Conservation (phyloP, 1,140 invertebrate genomes). For the Ectropis grisescens region DNA sequence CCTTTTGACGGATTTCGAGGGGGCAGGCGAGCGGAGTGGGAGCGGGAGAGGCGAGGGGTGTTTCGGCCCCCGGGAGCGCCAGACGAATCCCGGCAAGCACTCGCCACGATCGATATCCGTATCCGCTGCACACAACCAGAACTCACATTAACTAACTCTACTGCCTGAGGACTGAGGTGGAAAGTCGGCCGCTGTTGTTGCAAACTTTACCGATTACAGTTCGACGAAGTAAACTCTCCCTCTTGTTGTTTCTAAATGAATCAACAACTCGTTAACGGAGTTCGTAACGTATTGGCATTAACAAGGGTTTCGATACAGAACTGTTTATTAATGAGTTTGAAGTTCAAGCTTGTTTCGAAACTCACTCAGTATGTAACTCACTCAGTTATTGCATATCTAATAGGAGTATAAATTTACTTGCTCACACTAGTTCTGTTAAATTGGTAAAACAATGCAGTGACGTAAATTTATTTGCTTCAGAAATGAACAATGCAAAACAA, state of each 20-base stretch:
- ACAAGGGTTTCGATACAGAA: too few species aligned
- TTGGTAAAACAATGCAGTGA: too few species aligned
- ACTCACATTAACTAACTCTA: conserved; percentile 58
- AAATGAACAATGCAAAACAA: too few species aligned
- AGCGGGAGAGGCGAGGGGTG: conserved; percentile 14
- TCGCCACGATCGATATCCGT: conserved; percentile 63
- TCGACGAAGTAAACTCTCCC: conserved; percentile 26
- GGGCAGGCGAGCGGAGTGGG: conserved; percentile 15
- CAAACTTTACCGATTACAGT: conserved; percentile 61
- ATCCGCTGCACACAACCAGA: conserved; percentile 54
- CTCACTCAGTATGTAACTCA: too few species aligned
- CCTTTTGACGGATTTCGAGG: conserved; percentile 23
- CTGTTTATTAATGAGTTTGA: too few species aligned
- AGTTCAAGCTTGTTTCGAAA: too few species aligned
- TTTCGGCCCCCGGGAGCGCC: conserved; percentile 39
- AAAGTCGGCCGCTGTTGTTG: conserved; percentile 60
- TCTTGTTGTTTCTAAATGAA: conserved; percentile 37
- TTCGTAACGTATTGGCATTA: conserved; percentile 1
- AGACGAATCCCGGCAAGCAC: conserved; percentile 58
- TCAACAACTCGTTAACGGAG: conserved; percentile 11
- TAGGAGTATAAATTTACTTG: too few species aligned
- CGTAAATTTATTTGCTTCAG: too few species aligned
- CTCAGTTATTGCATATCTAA: too few species aligned
- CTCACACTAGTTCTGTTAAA: too few species aligned
- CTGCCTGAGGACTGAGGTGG: conserved; percentile 45